Percentiles rank a stretch among this genome's conserved stretches.
These are phyloP conservation scores for Thinocorus orbignyianus DNA, from an alignment of 2,113 vertebrate genomes.

Conservation along the genomic window DNA sequence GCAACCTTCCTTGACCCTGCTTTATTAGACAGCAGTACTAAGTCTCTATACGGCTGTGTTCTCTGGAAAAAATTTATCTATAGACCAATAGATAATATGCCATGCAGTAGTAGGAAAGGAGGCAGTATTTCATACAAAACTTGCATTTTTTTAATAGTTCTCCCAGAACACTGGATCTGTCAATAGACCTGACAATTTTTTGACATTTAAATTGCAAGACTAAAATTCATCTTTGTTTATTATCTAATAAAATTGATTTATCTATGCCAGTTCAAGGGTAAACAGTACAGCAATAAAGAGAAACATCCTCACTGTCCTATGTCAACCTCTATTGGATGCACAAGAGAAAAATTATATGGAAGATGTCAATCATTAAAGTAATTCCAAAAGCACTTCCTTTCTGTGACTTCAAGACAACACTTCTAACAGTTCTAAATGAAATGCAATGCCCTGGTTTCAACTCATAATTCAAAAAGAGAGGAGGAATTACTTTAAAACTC, in stretches of 20 bases:
- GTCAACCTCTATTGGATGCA: neutral
- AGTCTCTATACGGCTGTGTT: neutral
- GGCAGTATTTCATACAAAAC: neutral
- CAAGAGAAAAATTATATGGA: neutral
- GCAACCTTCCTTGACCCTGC: neutral
- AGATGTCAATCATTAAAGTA: neutral
- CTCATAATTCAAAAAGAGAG: neutral
- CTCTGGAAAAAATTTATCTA: neutral
- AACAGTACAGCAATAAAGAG: neutral
- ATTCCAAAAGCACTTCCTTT: neutral
- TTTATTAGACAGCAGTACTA: neutral
- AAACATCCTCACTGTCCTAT: neutral
- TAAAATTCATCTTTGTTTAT: neutral
- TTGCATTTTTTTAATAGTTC: neutral
- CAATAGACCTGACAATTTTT: neutral
- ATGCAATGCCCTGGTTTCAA: neutral
- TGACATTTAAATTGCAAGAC: neutral
- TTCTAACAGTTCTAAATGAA: neutral
- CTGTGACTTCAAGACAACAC: neutral
- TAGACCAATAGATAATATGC: rapidly evolving
- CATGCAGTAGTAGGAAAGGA: neutral
- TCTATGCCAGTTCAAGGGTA: neutral
- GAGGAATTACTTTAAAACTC: neutral
- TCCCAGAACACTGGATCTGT: neutral
- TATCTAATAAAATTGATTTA: neutral